Conservation (phyloP, 2,113 vertebrate genomes). For the Paratilapia polleni region DNA sequence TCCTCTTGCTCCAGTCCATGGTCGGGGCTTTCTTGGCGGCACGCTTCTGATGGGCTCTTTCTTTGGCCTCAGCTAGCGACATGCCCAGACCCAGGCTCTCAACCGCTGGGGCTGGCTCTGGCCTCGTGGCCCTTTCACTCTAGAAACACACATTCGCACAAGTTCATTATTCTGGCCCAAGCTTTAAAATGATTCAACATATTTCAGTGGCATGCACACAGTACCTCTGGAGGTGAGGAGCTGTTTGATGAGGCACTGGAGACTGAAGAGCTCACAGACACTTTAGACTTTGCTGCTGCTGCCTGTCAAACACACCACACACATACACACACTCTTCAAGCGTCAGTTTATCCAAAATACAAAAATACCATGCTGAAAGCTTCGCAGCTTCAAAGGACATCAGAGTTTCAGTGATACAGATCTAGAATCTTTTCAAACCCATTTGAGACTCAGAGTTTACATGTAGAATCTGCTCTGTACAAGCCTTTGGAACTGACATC, state of each 20-base stretch:
- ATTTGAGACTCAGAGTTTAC: not conserved
- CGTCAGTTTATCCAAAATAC: not conserved
- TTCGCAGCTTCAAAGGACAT: not conserved
- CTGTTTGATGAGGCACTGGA: slow-evolving; percentile 64
- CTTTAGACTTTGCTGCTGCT: slow-evolving; percentile 30
- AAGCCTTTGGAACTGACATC: not conserved
- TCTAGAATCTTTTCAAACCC: not conserved
- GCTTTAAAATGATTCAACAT: not conserved
- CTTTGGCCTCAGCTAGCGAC: slow-evolving; percentile 88
- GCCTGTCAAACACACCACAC: slow-evolving; percentile 19
- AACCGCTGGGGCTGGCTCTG: not conserved
- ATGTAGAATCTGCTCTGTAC: not conserved
- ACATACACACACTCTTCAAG: not conserved
- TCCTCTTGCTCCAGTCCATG: slow-evolving; percentile 98
- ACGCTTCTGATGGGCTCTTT: slow-evolving; percentile 89
- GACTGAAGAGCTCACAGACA: slow-evolving; percentile 48
- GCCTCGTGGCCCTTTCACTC: not conserved
- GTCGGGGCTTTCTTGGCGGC: slow-evolving; percentile 87
- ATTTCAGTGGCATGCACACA: not conserved
- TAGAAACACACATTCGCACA: slow-evolving; percentile 16
- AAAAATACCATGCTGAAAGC: not conserved
- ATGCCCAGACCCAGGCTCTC: slow-evolving; percentile 81
- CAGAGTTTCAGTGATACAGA: not conserved
- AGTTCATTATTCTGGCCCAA: not conserved
- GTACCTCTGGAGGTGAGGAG: slow-evolving; percentile 47